Evolutionary conservation across 2,888 invertebrate genomes (phyloP), one percentile per base, ranked within the genome.

Genomic region (Cosmia trapezina): DNA sequence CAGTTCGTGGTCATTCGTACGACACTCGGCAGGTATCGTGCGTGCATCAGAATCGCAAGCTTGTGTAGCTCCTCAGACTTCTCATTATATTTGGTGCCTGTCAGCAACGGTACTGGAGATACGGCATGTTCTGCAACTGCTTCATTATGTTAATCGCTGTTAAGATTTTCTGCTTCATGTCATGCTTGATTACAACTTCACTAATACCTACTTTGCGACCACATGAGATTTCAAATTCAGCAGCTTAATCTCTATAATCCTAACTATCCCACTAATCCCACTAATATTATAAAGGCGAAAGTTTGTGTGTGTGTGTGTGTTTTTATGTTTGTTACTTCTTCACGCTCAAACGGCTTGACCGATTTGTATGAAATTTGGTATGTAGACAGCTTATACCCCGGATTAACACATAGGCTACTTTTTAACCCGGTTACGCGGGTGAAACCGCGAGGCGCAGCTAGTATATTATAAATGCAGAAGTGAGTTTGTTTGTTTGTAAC

Each of bases 1-100:
- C 90, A 86, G 76, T 80, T 83, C 84, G 87, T 87, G 89, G 88
- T 88, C 87, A 85, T 83, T 86, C 73, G 84, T 86, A 78, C 84
- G 83, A 81, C 83, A 80, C 76, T 81, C 78, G 80, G 69, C 81
- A 81, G 83, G 78, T 85, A 79, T 75, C 65, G 59, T 70, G 73
- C 77, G 72, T 78, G 78, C 76, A 77, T 76, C 67, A 33, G 33
- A 70, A 69, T 71, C 49, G 73, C 76, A 72, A 60, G 63, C 69
- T 70, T 73, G 53, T 76, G 73, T 70, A 47, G 60, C 12, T 79
- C 47, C 60, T 76, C 61, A 76, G 47, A 60, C 54, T 77, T 43
- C 59, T 81, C 56, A 76, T 71, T 76, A 71, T 54, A 70, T 74
- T 75, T 73, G 57, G 45, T 62, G 37, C 37, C 64, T 70, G 70